Evolutionary conservation across 1,140 invertebrate genomes (phyloP).

Genomic region (Conus betulinus): DNA sequence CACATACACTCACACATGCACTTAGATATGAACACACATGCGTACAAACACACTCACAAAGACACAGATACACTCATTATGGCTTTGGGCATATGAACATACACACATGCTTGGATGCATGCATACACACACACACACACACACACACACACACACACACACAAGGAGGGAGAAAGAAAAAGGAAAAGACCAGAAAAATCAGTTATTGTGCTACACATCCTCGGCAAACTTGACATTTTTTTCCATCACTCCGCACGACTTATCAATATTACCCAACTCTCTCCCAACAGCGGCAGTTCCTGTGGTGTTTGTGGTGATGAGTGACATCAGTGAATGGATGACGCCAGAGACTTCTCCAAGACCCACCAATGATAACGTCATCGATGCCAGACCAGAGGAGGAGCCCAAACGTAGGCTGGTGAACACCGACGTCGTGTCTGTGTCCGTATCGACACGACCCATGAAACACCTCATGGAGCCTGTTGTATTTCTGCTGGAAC

Average conservation of each 20-base stretch:
- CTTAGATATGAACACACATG: too few species aligned
- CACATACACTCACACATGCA: too few species aligned
- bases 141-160: too few species aligned
- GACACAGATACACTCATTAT: too few species aligned
- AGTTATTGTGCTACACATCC: too few species aligned
- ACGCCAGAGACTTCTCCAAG: not conserved
- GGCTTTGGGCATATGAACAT: too few species aligned
- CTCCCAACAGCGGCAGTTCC: constrained; percentile 1
- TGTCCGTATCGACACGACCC: constrained; percentile 79
- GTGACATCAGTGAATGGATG: constrained; percentile 35
- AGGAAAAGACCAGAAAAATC: too few species aligned
- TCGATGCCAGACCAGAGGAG: not conserved
- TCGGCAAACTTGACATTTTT: too few species aligned
- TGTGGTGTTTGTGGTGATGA: constrained; percentile 39
- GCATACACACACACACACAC: too few species aligned
- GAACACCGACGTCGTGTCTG: constrained; percentile 94
- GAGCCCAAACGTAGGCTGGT: constrained; percentile 76
- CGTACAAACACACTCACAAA: too few species aligned
- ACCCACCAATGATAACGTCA: not conserved
- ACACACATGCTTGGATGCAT: too few species aligned
- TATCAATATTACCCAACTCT: not conserved
- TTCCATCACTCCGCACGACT: not conserved
- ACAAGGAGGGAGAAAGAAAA: too few species aligned
- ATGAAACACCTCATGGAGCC: constrained; percentile 88
- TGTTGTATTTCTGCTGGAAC: constrained; percentile 80